phyloP scores from a whole-genome alignment of 2,888 invertebrate species.

The Lysandra coridon region DNA sequence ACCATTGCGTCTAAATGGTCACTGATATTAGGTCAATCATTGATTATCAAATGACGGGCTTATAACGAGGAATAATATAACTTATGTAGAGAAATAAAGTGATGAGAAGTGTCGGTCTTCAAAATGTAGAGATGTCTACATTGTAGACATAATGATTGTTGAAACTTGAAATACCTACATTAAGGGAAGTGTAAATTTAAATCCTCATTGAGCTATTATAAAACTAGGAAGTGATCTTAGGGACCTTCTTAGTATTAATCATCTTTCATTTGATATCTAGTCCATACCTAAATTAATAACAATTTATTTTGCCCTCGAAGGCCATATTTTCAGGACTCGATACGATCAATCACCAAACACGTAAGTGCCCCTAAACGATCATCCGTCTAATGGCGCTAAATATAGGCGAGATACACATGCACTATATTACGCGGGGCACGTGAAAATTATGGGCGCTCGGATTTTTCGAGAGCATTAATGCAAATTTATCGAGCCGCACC shows the following conservation, averaged over 20 bases:
- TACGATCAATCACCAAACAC: slow-evolving; percentile 25
- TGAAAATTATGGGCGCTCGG: slow-evolving; percentile 76
- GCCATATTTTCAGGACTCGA: slow-evolving; percentile 10
- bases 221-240: not conserved
- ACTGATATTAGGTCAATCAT: not conserved
- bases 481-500: slow-evolving; percentile 78
- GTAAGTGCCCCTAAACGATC: slow-evolving; percentile 26
- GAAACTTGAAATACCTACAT: not conserved
- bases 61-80: not conserved
- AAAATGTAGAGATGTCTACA: not conserved
- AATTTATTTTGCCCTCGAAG: not conserved
- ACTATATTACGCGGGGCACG: slow-evolving; percentile 66
- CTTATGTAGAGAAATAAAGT: not conserved
- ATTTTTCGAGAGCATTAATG: slow-evolving; percentile 81
- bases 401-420: slow-evolving; percentile 37
- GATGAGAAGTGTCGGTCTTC: not conserved
- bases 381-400: slow-evolving; percentile 26
- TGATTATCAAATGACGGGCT: not conserved
- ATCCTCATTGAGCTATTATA: not conserved
- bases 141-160: not conserved
- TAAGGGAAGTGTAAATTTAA: not conserved
- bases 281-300: not conserved
- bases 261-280: not conserved
- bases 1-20: slow-evolving; percentile 35
- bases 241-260: not conserved